Evolutionary conservation across 2,888 invertebrate genomes (phyloP).

Genomic region (Nysson spinosus): DNA sequence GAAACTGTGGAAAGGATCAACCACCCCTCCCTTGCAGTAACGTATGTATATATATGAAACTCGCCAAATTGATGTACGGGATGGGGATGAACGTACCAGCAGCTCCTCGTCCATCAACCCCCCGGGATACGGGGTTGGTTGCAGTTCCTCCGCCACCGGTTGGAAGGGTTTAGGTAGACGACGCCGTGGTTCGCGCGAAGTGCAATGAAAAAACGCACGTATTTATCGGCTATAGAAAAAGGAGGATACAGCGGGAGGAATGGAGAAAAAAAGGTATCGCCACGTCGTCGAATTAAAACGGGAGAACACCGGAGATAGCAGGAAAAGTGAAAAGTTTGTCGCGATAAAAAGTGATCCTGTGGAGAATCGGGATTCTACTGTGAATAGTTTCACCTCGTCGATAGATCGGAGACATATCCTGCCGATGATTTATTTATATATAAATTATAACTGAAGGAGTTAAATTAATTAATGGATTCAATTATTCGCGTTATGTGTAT

Average conservation of each 20-base stretch:
- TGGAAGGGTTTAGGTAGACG: slow-evolving; percentile 19
- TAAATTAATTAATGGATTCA: too few relatives aligned
- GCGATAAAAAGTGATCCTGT: neutral
- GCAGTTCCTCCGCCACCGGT: slow-evolving; percentile 8
- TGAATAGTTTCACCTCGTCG: too few relatives aligned
- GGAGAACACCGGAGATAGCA: slow-evolving; percentile 2
- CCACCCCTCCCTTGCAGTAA: slow-evolving; percentile 39
- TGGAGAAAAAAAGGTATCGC: slow-evolving; percentile 13
- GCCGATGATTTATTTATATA: too few relatives aligned
- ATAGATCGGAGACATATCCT: too few relatives aligned
- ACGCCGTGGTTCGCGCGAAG: slow-evolving; percentile 28
- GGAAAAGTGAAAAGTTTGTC: neutral
- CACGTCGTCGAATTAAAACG: slow-evolving; percentile 29
- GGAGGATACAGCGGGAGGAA: slow-evolving; percentile 9
- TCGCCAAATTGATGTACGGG: slow-evolving; percentile 60
- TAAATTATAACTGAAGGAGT: too few relatives aligned
- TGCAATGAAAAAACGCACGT: slow-evolving; percentile 40
- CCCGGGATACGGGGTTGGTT: slow-evolving; percentile 28
- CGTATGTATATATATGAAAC: slow-evolving; percentile 34
- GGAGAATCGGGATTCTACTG: neutral
- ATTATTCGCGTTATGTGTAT: too few relatives aligned
- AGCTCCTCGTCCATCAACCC: slow-evolving; percentile 63
- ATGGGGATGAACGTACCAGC: slow-evolving; percentile 43
- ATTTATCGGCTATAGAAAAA: slow-evolving; percentile 41
- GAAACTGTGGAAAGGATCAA: slow-evolving; percentile 24